A percentile compares a stretch with the other conserved stretches of the same genome.
Conservation (phyloP, 1,140 invertebrate genomes). For the Phenacoccus solenopsis region DNA sequence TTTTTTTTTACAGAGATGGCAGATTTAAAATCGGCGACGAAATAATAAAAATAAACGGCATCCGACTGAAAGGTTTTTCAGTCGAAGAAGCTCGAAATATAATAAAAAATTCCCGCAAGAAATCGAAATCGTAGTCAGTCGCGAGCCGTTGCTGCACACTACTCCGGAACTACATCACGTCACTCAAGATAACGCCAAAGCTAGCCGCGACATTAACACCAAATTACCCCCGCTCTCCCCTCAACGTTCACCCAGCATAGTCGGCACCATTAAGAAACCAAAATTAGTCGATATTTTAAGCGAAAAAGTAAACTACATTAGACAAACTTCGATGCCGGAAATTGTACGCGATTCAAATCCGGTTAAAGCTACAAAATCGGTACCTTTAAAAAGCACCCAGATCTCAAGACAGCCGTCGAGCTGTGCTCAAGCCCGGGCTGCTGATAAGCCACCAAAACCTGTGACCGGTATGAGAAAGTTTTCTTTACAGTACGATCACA, state of each 20-base stretch:
- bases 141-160: slow-evolving; percentile 22
- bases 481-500: slow-evolving; percentile 27
- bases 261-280: neutral
- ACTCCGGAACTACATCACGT: neutral
- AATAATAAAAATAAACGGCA: slow-evolving; percentile 51
- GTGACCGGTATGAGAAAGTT: slow-evolving; percentile 32
- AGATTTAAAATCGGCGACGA: slow-evolving; percentile 48
- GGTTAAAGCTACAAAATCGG: slow-evolving; percentile 13
- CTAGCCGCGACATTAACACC: neutral
- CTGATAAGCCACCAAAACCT: slow-evolving; percentile 23
- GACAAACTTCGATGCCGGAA: slow-evolving; percentile 27
- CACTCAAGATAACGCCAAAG: no score
- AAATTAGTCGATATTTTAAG: neutral
- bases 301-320: slow-evolving; percentile 19
- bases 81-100: slow-evolving; percentile 44
- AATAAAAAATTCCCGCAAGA: slow-evolving; percentile 39
- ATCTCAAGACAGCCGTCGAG: neutral
- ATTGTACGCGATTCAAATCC: slow-evolving; percentile 23
- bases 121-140: slow-evolving; percentile 42
- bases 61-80: slow-evolving; percentile 45
- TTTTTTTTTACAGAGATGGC: slow-evolving; percentile 38
- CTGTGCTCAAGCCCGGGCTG: neutral
- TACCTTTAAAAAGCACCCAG: neutral
- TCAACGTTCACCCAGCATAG: neutral
- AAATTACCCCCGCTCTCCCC: neutral